phyloP scores from a whole-genome alignment of 2,888 invertebrate species.

The Glyphotaelius pellucidus region DNA sequence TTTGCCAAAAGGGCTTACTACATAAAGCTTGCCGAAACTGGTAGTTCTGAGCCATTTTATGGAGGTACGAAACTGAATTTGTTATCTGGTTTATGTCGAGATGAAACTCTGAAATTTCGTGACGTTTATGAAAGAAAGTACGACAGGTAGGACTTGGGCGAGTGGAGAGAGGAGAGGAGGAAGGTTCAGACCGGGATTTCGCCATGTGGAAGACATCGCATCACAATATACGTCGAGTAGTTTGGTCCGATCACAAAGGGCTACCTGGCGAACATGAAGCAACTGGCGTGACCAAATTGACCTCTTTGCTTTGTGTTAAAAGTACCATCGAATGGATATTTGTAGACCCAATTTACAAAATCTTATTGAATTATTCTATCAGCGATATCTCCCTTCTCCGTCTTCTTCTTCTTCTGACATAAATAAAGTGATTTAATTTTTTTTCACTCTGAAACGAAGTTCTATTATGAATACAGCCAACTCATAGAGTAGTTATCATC shows the following conservation, averaged over 20 bases:
- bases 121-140: not conserved
- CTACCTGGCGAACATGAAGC: not conserved
- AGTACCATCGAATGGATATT: conserved; percentile 21
- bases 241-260: conserved; percentile 34
- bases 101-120: conserved; percentile 9
- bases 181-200: conserved; percentile 8
- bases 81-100: not conserved
- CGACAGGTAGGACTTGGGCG: not conserved
- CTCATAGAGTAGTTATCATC: not conserved
- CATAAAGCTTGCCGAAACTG: not conserved
- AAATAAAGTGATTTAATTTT: not conserved
- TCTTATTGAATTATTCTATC: not conserved
- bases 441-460: not conserved
- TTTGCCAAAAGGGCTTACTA: not conserved
- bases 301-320: conserved; percentile 44
- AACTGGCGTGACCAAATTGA: conserved; percentile 37
- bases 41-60: not conserved
- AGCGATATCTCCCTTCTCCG: not conserved
- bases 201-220: conserved; percentile 43
- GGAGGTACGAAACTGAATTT: not conserved
- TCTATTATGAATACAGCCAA: not conserved
- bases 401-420: not conserved
- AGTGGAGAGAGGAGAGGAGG: not conserved
- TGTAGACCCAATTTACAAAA: not conserved
- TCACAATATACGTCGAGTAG: conserved; percentile 29